Conservation (phyloP, 2,113 vertebrate genomes). For the Ciconia maguari region DNA sequence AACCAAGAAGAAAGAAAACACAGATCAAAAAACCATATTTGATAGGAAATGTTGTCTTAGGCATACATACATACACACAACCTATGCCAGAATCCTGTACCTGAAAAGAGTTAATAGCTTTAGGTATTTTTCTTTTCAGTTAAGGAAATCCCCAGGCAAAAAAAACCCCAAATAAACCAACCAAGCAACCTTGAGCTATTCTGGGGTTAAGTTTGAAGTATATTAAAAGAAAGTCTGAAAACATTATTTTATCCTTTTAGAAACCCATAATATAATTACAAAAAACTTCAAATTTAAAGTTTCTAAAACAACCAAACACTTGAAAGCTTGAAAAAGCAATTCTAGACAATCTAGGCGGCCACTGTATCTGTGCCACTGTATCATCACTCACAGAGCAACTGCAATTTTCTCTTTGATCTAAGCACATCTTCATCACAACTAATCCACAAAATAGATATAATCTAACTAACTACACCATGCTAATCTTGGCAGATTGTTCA, state of each 20-base stretch:
- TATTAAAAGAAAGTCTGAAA: not conserved
- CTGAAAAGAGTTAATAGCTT: not conserved
- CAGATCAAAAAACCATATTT: not conserved
- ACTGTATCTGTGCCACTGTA: not conserved
- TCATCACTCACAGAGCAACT: not conserved
- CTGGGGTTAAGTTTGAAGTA: not conserved
- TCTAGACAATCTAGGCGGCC: not conserved
- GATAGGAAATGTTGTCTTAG: not conserved
- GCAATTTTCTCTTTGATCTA: not conserved
- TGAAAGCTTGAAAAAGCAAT: not conserved
- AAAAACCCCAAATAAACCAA: not conserved
- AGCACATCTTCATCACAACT: not conserved
- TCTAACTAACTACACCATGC: not conserved
- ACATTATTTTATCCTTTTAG: not conserved
- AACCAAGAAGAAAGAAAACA: not conserved
- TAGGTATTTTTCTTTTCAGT: not conserved
- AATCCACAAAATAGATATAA: not conserved
- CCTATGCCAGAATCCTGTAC: not conserved
- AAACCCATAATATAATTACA: not conserved
- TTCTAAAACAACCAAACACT: not conserved
- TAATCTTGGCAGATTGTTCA: not conserved
- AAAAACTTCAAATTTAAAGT: not conserved
- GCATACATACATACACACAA: not conserved
- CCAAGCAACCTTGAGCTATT: not conserved
- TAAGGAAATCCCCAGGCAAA: slow-evolving; percentile 22